Percentiles rank a stretch among this genome's conserved stretches.
phyloP scores from a whole-genome alignment of 1,140 invertebrate genomes.

The Nilaparvata lugens region DNA sequence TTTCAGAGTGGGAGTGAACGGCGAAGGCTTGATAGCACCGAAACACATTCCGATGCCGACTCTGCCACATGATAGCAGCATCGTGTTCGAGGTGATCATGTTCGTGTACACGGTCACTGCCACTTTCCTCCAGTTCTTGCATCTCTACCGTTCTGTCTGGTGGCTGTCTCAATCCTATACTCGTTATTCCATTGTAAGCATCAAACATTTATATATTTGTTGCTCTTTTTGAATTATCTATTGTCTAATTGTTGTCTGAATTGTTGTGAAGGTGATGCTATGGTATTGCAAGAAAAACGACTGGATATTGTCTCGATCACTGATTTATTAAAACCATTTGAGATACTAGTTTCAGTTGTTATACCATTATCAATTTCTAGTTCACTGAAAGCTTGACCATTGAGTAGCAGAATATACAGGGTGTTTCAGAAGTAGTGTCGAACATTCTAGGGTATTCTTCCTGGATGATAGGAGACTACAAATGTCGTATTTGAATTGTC shows the following conservation, averaged over 20 bases:
- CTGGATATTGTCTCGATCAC: no score
- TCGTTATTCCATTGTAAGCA: slow-evolving; percentile 73
- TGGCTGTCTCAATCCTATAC: slow-evolving; percentile 90
- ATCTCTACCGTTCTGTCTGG: slow-evolving; percentile 94
- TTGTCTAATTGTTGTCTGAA: slow-evolving; percentile 12
- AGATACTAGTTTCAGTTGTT: no score
- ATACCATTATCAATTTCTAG: no score
- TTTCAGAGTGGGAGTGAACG: slow-evolving; percentile 6
- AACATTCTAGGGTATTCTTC: no score
- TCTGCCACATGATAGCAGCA: slow-evolving; percentile 68
- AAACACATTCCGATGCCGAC: slow-evolving; percentile 80
- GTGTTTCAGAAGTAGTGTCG: no score
- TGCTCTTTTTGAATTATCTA: not conserved
- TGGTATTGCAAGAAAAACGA: no score
- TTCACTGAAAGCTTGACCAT: no score
- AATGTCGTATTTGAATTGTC: no score
- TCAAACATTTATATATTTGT: slow-evolving; percentile 9
- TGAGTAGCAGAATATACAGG: no score
- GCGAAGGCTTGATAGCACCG: slow-evolving; percentile 36
- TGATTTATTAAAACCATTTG: no score
- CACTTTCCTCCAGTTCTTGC: slow-evolving; percentile 77
- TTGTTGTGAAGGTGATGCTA: no score
- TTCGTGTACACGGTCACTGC: slow-evolving; percentile 68
- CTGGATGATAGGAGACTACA: no score
- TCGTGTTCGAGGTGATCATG: slow-evolving; percentile 81